Evolutionary conservation across 1,140 invertebrate species (phyloP).

Genomic region (Lysiphlebus fabarum): DNA sequence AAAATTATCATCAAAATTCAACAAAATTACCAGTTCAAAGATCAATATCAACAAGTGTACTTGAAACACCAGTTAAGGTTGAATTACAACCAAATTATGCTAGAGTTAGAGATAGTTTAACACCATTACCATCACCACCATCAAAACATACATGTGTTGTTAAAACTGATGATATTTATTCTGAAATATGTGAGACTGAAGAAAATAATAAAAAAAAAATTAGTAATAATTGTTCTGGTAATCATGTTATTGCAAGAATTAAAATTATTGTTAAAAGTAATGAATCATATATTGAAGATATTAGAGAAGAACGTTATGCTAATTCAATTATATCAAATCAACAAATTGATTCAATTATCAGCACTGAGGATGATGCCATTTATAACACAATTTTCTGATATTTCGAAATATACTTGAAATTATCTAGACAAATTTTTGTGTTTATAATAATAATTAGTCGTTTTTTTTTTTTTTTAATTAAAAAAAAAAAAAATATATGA

Average conservation of each 20-base stretch:
- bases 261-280: constrained; percentile 46
- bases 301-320: constrained; percentile 36
- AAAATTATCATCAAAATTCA: constrained; percentile 30
- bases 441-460: constrained; percentile 2
- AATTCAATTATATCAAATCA: constrained; percentile 44
- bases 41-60: constrained; percentile 48
- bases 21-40: constrained; percentile 48
- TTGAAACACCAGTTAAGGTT: constrained; percentile 43
- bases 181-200: constrained; percentile 49
- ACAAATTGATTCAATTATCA: constrained; percentile 47
- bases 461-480: constrained; percentile 10
- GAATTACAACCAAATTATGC: constrained; percentile 47
- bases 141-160: constrained; percentile 30
- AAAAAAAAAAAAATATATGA: neutral
- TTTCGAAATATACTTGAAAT: neutral
- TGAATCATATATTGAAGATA: constrained; percentile 27
- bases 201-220: constrained; percentile 14
- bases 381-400: constrained; percentile 51
- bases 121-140: constrained; percentile 35
- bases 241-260: constrained; percentile 50
- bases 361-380: constrained; percentile 46
- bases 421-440: neutral
- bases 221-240: constrained; percentile 41
- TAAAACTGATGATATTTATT: constrained; percentile 49
- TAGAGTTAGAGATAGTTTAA: constrained; percentile 46